Base-by-base conservation (phyloP, 2,113 vertebrate genomes). In the Corythoichthys intestinalis region DNA sequence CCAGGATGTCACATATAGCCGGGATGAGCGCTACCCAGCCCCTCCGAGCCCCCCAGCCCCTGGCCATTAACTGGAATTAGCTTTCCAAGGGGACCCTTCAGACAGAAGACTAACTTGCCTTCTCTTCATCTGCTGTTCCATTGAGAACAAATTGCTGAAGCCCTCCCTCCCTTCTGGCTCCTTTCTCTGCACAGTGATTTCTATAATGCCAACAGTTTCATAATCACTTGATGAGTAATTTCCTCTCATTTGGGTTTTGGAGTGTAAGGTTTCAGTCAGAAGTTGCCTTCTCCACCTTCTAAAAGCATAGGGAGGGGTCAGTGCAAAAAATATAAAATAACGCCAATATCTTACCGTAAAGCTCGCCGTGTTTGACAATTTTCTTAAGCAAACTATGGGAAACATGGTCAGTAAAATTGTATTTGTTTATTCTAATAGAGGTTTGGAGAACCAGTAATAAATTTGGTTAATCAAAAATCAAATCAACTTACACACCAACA, bases 41-140 rank as follows among this genome's bases (percentile, higher is more conserved):
- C 86, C 79, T 90, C 90, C 85, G 63, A 77, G 71, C 85, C 79
- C 80, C 88, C 86, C 80, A 82, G 81, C 88, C 91, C 86, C 76
- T 88, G 81, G 75, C 91, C 91, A 93, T 94, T 94, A 94, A 92
- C 92, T 86, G 87, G 92, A 94, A 94, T 94, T 94, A 94, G 93
- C 89, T 92, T 94, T 93, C 92, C 87, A 84, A 80, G 79, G 90
- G 92, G 87, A 80, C 75, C 83, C 90, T 89, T 61, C 85, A 91
- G 89, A 90, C 77, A 82, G 82, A 60, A 81, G 85, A 90, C 88
- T 92, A 85, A 89, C 87, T 87, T 87, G 83, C 86, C 85, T 86
- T 85, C 83, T 84, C 81, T 84, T 93, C 87, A 90, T 85, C 78
- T 79, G 65, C 41, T 83, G 86, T 80, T 28, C 66, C 35, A 89